A percentile compares a stretch with the other conserved stretches of the same genome.
phyloP scores from a whole-genome alignment of 2,797 vertebrate species.

The Lacerta bilineata region DNA sequence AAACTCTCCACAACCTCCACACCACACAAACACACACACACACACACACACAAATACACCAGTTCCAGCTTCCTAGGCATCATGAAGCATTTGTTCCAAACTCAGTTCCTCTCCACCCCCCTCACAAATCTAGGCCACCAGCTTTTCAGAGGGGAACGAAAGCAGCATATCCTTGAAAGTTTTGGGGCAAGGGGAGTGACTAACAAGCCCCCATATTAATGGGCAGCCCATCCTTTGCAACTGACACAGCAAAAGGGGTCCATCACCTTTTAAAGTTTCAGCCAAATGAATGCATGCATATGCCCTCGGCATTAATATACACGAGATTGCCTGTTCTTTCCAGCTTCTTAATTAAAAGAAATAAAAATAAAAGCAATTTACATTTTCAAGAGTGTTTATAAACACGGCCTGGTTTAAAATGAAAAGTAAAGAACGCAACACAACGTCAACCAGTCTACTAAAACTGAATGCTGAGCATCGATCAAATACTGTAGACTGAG shows the following conservation, averaged over 20 bases:
- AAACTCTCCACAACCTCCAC: not conserved
- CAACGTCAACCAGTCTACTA: not conserved
- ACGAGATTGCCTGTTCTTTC: not conserved
- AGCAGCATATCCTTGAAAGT: not conserved
- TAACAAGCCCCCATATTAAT: not conserved
- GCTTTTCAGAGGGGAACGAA: not conserved
- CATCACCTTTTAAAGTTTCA: not conserved
- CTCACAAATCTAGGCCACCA: conserved; percentile 23
- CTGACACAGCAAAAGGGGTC: not conserved
- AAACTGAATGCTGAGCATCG: not conserved
- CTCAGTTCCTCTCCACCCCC: not conserved
- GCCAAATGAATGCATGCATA: not conserved
- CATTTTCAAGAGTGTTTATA: not conserved
- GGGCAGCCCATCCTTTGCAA: not conserved
- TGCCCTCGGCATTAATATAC: not conserved
- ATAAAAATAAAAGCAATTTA: not conserved
- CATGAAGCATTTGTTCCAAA: conserved; percentile 16
- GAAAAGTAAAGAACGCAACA: not conserved
- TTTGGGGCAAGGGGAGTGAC: not conserved
- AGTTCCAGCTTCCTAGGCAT: not conserved
- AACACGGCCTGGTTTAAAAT: not conserved
- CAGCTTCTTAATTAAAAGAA: not conserved
- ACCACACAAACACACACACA: not conserved
- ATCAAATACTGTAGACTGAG: not conserved
- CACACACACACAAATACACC: not conserved